These are phyloP conservation scores for Ctenicera cuprea DNA, from an alignment of 2,888 invertebrate genomes.

Conservation along the genomic window DNA sequence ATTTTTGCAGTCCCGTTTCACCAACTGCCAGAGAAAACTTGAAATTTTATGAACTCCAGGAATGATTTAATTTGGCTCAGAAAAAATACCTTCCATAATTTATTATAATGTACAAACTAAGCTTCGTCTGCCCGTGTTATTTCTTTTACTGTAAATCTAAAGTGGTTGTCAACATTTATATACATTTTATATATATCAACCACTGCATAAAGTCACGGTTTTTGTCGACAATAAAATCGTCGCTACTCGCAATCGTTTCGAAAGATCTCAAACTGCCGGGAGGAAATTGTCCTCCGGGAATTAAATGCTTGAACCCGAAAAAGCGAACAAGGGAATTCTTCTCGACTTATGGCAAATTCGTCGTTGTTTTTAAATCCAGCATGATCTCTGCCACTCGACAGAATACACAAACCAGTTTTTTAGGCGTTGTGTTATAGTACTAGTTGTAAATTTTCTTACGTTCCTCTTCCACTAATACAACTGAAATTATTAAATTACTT, in stretches of 20 bases:
- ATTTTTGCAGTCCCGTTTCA: constrained; percentile 2
- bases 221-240: constrained; percentile 26
- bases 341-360: constrained; percentile 17
- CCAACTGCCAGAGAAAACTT: constrained; percentile 1
- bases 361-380: constrained; percentile 5
- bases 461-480: too few relatives aligned
- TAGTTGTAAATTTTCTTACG: too few relatives aligned
- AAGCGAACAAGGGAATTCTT: constrained; percentile 23
- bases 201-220: constrained; percentile 15
- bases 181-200: background rate
- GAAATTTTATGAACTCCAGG: constrained; percentile 19
- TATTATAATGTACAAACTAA: background rate
- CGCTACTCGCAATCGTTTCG: constrained; percentile 29
- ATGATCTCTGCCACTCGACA: background rate
- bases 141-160: background rate
- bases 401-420: constrained; percentile 4
- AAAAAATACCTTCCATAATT: constrained; percentile 5
- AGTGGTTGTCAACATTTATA: constrained; percentile 15
- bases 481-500: too few relatives aligned
- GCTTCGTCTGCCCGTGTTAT: background rate
- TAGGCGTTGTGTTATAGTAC: background rate
- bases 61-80: constrained; percentile 9
- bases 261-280: constrained; percentile 28
- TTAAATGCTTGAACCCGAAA: constrained; percentile 30
- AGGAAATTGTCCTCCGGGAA: constrained; percentile 30